These are phyloP conservation scores for Clinocottus analis DNA, from an alignment of 2,113 vertebrate species.

Conservation along the genomic window DNA sequence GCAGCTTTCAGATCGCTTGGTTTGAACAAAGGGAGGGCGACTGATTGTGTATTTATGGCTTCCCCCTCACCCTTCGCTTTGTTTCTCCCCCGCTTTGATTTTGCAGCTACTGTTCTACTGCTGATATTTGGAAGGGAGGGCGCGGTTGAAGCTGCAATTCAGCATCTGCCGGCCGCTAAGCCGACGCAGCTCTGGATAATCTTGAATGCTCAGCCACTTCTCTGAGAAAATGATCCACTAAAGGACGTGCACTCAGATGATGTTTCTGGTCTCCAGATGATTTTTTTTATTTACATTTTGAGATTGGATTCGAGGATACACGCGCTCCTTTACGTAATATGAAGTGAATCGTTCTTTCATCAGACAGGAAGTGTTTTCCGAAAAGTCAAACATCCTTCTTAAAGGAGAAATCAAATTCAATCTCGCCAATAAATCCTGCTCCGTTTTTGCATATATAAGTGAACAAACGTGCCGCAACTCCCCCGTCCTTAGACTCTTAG, in stretches of 20 bases:
- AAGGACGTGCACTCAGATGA: too few relatives aligned
- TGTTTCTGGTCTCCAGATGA: neutral
- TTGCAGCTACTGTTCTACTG: neutral
- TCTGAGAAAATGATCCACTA: neutral
- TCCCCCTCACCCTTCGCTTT: too few relatives aligned
- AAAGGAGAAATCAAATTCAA: neutral
- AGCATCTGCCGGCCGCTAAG: neutral
- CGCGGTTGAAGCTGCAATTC: too few relatives aligned
- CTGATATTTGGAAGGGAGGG: too few relatives aligned
- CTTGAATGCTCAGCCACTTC: neutral
- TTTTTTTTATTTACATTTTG: conserved; percentile 5
- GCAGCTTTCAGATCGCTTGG: conserved; percentile 30
- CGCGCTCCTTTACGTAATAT: too few relatives aligned
- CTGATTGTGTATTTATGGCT: too few relatives aligned
- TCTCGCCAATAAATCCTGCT: neutral
- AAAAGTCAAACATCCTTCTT: too few relatives aligned
- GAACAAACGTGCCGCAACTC: too few relatives aligned
- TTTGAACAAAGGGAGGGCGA: too few relatives aligned
- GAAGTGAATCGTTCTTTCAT: neutral
- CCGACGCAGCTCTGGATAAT: neutral
- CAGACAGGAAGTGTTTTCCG: neutral
- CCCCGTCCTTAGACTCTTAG: conserved; percentile 47
- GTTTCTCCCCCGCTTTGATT: neutral
- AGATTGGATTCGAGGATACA: neutral
- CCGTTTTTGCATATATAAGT: neutral